A percentile compares a stretch with the other conserved stretches of the same genome.
Evolutionary conservation across 1,140 invertebrate species (phyloP).

Genomic region (Papilio dardanus): DNA sequence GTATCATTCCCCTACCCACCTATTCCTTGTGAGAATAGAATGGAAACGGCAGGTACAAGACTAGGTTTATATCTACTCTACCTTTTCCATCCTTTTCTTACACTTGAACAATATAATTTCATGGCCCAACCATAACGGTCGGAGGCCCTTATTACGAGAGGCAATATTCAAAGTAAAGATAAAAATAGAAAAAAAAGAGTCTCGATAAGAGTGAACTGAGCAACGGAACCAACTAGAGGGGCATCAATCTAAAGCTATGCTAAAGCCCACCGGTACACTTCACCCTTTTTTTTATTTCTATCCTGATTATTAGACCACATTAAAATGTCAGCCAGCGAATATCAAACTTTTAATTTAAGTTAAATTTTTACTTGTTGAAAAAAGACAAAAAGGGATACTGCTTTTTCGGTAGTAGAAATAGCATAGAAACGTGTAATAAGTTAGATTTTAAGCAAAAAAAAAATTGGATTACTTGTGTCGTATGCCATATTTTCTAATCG

Average conservation of each 20-base stretch:
- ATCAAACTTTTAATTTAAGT: conserved; percentile 52
- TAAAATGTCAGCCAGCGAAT: conserved; percentile 70
- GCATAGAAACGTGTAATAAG: too few species aligned
- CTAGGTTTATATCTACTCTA: too few species aligned
- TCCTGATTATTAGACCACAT: conserved; percentile 79
- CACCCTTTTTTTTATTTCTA: conserved; percentile 64
- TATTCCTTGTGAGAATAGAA: too few species aligned
- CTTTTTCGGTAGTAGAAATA: too few species aligned
- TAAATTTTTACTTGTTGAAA: too few species aligned
- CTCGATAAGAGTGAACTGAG: conserved; percentile 57
- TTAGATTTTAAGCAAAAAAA: too few species aligned
- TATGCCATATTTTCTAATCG: too few species aligned
- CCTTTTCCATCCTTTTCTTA: too few species aligned
- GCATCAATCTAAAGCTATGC: conserved; percentile 74
- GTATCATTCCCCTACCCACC: too few species aligned
- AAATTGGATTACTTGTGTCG: too few species aligned
- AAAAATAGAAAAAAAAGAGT: conserved; percentile 62
- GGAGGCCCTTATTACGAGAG: conserved; percentile 66
- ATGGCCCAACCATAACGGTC: conserved; percentile 53
- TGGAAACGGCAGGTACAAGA: too few species aligned
- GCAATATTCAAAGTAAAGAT: conserved; percentile 71
- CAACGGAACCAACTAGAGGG: conserved; percentile 48
- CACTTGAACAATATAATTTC: neutral
- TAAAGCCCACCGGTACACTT: conserved; percentile 75
- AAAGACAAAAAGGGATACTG: too few species aligned